Evolutionary conservation across 1,140 invertebrate species (phyloP), one percentile per base, ranked within the genome.

Genomic region (Solenopsis invicta): DNA sequence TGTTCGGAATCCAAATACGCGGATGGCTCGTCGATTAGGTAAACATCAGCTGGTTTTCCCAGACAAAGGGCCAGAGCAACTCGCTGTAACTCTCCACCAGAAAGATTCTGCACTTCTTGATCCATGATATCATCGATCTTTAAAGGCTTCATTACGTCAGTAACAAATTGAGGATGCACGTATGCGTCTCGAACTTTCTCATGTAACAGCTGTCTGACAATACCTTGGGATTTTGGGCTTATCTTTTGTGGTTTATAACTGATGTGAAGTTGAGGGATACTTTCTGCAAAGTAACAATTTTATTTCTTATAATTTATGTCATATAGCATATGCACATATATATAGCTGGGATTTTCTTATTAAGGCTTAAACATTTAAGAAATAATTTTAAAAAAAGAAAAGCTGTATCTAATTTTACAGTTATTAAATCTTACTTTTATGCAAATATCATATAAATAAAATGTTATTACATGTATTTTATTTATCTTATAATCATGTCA

Each of bases 191-290:
- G 96, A 92, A 99, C 99, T 94, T 99, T 99, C 81, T 99, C 98
- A 93, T 99, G 98, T 66, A 99, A 95, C 88, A 99, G 95, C 91
- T 98, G 97, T 41, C 98, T 96, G 0, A 99, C 99, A 86, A 98
- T 97, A 24, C 99, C 99, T 94, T 99, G 98, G 86, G 98, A 99
- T 95, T 99, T 99, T 0, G 99, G 99, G 92, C 99, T 99, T 92
- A 99, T 99, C 94, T 99, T 99, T 96, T 99, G 99, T 56, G 99
- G 99, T 95, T 99, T 99, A 96, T 99, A 99, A 95, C 99, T 99
- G 91, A 99, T 99, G 94, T 99, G 98, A 82, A 99, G 95, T 91
- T 98, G 97, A 4, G 99, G 99, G 86, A 99, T 96, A 88, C 98
- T 97, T 80, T 96, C 98, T 96, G 87, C 0, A 94, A 93, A 78